A percentile compares a stretch with the other conserved stretches of the same genome.
Conservation (phyloP, 2,113 vertebrate genomes). For the Esox niger region DNA sequence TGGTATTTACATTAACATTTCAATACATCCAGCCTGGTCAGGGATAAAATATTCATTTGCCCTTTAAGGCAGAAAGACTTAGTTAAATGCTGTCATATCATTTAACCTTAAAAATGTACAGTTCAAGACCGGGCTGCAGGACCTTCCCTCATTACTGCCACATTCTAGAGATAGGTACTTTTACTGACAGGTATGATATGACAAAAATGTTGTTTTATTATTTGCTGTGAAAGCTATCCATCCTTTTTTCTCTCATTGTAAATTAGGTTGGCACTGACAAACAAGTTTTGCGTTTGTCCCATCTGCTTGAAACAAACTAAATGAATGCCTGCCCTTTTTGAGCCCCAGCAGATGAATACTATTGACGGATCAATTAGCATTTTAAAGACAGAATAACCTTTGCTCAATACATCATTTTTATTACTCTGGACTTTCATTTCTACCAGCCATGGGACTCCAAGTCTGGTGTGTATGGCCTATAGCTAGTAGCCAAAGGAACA, state of each 20-base stretch:
- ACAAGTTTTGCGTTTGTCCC: constrained; percentile 57
- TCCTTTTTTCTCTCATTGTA: constrained; percentile 40
- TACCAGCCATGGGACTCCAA: constrained; percentile 48
- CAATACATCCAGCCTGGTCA: constrained; percentile 68
- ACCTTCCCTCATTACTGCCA: constrained; percentile 70
- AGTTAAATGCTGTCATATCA: constrained; percentile 75
- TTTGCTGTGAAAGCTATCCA: constrained; percentile 48
- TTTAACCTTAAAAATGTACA: constrained; percentile 74
- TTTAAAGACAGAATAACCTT: constrained; percentile 85
- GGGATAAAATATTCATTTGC: constrained; percentile 76
- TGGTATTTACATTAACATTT: constrained; percentile 78
- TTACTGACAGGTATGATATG: constrained; percentile 54
- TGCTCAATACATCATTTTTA: constrained; percentile 79
- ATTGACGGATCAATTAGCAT: constrained; percentile 88
- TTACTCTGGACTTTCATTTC: constrained; percentile 74
- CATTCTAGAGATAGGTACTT: constrained; percentile 50
- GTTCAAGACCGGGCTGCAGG: constrained; percentile 53
- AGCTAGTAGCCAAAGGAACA: constrained; percentile 48
- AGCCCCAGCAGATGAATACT: constrained; percentile 79
- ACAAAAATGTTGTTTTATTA: constrained; percentile 47
- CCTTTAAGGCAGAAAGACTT: constrained; percentile 74
- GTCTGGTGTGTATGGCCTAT: constrained; percentile 23
- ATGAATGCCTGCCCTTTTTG: constrained; percentile 78
- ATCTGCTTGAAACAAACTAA: constrained; percentile 68
- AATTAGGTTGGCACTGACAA: constrained; percentile 43